Base-by-base conservation (phyloP, 2,888 invertebrate species). In the Corbicula japonica region DNA sequence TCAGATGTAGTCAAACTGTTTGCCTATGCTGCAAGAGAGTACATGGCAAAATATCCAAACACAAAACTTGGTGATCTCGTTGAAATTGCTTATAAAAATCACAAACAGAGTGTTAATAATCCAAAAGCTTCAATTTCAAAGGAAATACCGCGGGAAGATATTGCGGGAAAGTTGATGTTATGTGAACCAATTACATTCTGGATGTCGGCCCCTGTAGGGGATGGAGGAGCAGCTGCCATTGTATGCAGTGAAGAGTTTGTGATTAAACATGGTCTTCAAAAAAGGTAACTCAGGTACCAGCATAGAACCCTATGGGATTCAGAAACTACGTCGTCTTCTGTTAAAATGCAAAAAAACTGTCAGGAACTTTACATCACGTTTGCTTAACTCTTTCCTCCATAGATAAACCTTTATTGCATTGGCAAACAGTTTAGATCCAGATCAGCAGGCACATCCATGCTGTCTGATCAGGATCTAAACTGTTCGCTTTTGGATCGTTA, bases 201-300 rank as follows among this genome's bases (percentile, higher is more conserved):
- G 78, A 90, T 91, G 91, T 87, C 89, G 1, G 89, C 91, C 10
- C 99, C 99, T 0, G 99, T 99, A 0, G 98, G 98, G 54, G 98
- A 99, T 94, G 99, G 99, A 21, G 96, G 98, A 0, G 99, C 98
- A 30, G 98, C 98, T n/a, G 98, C 97, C 0, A 95, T 99, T 79
- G 92, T 99, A 38, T 98, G 96, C 84, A 97, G 97, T 6, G 99
- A 99, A 94, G 95, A 96, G 18, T 99, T 98, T 92, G 97, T 99
- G 2, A 81, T 86, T 54, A 95, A 95, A 35, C 96, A 98, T 90
- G 92, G 92, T 35, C 95, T 99, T 21, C 96, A 98, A 92, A 94
- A 94, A 0, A 96, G 96, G 92, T 84, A 34, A 26, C 68, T 32
- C 10, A 35, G 28, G 38, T n/a, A n/a, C n/a, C n/a, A n/a, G n/a